These are phyloP conservation scores for Keiferia lycopersicella DNA, from an alignment of 2,888 invertebrate genomes.

Conservation along the genomic window DNA sequence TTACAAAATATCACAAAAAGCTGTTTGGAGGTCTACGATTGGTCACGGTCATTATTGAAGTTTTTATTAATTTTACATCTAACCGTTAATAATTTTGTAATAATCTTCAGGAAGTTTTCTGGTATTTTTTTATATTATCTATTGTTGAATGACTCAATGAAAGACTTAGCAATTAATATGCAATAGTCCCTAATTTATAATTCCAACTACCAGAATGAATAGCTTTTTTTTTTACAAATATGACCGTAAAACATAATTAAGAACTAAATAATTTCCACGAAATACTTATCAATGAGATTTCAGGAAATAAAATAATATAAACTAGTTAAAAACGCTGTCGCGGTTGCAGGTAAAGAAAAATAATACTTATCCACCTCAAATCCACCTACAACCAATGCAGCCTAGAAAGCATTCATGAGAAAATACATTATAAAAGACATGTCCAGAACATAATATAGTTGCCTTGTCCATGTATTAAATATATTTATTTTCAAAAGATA, in stretches of 20 bases:
- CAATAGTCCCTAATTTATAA: not conserved
- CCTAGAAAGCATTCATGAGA: not conserved
- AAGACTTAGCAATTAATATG: too few species aligned
- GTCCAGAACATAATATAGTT: constrained; percentile 6
- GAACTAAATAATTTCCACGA: constrained; percentile 14
- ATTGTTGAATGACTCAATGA: too few species aligned
- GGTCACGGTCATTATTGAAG: too few species aligned
- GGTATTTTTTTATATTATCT: too few species aligned
- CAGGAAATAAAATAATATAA: constrained; percentile 24
- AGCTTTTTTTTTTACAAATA: not conserved
- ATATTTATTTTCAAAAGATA: not conserved
- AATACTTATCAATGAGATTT: constrained; percentile 26
- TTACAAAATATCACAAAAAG: constrained; percentile 52
- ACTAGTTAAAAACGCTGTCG: constrained; percentile 12
- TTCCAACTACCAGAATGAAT: not conserved
- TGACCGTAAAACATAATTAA: constrained; percentile 6
- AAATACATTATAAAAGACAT: not conserved
- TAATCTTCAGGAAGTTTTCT: too few species aligned
- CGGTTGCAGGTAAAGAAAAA: not conserved
- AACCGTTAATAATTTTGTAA: too few species aligned
- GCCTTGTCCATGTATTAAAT: not conserved
- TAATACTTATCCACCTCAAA: too few species aligned
- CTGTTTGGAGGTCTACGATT: constrained; percentile 34
- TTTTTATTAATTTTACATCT: too few species aligned
- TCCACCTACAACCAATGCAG: too few species aligned